These are phyloP conservation scores for Alitta virens DNA, from an alignment of 2,888 invertebrate genomes.

Conservation along the genomic window DNA sequence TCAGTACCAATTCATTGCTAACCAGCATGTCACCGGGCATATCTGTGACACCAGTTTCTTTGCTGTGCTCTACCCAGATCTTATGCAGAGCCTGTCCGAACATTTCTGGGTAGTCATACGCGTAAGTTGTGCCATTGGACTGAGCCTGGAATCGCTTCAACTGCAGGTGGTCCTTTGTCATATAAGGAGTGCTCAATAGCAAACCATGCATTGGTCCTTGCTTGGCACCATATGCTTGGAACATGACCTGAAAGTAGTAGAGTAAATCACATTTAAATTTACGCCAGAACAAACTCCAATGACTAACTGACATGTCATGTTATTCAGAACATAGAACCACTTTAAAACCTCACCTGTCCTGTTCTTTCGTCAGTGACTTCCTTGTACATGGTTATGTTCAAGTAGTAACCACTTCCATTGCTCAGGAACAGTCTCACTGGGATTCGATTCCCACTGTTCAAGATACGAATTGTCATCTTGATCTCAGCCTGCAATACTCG, in stretches of 20 bases:
- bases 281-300: no score
- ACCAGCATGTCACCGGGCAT: slow-evolving; percentile 72
- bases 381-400: slow-evolving; percentile 90
- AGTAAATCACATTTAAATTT: no score
- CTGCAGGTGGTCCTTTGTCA: slow-evolving; percentile 95
- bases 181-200: slow-evolving; percentile 90
- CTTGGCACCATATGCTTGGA: slow-evolving; percentile 81
- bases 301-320: no score
- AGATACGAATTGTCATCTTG: slow-evolving; percentile 82
- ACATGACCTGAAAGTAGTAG: slow-evolving; percentile 70
- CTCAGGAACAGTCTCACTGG: slow-evolving; percentile 88
- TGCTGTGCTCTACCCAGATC: slow-evolving; percentile 74
- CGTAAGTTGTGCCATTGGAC: slow-evolving; percentile 85
- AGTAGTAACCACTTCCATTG: slow-evolving; percentile 94
- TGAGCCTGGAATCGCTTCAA: slow-evolving; percentile 88
- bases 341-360: slow-evolving; percentile 67
- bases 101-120: slow-evolving; percentile 98
- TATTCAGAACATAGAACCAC: no score
- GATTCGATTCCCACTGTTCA: slow-evolving; percentile 77
- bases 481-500: slow-evolving; percentile 95
- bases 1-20: slow-evolving; percentile 82
- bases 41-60: slow-evolving; percentile 3
- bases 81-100: slow-evolving; percentile 74
- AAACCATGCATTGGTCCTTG: slow-evolving; percentile 91
- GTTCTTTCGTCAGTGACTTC: slow-evolving; percentile 68